A percentile compares a stretch with the other conserved stretches of the same genome.
Evolutionary conservation across 2,797 vertebrate species (phyloP).

Genomic region (Eremophila alpestris): DNA sequence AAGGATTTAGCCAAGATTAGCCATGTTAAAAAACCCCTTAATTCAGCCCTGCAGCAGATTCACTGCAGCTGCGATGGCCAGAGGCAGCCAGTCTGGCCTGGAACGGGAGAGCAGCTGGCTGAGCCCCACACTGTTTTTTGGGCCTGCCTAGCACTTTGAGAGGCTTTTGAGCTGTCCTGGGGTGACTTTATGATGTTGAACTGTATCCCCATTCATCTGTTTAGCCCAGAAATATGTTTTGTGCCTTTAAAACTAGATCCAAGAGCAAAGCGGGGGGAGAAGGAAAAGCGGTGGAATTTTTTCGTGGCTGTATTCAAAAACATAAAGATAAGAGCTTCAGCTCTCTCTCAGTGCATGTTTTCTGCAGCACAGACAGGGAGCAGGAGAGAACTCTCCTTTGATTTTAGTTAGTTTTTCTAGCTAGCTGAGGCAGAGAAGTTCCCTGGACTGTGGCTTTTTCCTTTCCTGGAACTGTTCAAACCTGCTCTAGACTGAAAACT

Average conservation of each 20-base stretch:
- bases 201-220: neutral
- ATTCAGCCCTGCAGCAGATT: neutral
- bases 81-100: accelerated
- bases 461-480: neutral
- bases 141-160: neutral
- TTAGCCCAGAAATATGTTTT: neutral
- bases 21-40: neutral
- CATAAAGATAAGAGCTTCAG: neutral
- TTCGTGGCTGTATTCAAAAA: neutral
- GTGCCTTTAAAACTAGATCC: neutral
- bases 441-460: neutral
- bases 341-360: neutral
- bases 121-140: accelerated
- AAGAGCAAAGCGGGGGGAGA: neutral
- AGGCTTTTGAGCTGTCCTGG: neutral
- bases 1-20: neutral
- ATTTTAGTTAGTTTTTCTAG: neutral
- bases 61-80: accelerated
- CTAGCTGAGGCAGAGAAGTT: neutral
- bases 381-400: neutral
- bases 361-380: neutral
- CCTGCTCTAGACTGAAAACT: neutral
- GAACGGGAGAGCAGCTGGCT: accelerated
- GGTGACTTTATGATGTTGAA: neutral
- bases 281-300: neutral